Conservation (phyloP, 2,797 vertebrate species). For the Cirrhinus molitorella region DNA sequence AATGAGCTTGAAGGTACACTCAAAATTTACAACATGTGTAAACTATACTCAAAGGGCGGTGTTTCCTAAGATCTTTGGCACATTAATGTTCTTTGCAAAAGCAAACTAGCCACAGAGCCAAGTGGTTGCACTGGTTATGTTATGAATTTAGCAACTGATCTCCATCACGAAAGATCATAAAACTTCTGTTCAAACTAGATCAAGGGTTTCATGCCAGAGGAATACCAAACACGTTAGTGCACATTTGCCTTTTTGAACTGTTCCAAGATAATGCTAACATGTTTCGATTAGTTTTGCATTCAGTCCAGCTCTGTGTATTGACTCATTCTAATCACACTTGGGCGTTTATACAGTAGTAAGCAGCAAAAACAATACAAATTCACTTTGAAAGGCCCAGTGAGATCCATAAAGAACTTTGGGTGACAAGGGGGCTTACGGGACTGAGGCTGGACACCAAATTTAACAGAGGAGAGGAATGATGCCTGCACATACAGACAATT, state of each 20-base stretch:
- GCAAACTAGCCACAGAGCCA: conserved; percentile 10
- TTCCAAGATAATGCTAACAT: neutral
- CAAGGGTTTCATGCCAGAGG: conserved; percentile 1
- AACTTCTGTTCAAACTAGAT: conserved; percentile 37
- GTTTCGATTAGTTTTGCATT: conserved; percentile 20
- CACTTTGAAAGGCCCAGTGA: neutral
- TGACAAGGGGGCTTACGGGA: conserved; percentile 17
- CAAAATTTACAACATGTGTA: conserved; percentile 32
- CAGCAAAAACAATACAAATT: neutral
- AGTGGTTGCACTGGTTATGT: neutral
- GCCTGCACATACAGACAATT: neutral
- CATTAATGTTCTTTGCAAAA: conserved; percentile 6
- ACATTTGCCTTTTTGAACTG: conserved; percentile 11
- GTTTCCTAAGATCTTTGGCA: conserved; percentile 33
- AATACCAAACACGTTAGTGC: conserved; percentile 11
- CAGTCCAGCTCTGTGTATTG: neutral
- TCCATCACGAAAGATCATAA: conserved; percentile 15
- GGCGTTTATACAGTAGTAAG: neutral
- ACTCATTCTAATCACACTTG: conserved; percentile 1
- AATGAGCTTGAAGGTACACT: conserved; percentile 37
- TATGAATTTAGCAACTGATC: conserved; percentile 29
- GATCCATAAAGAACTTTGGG: conserved; percentile 20
- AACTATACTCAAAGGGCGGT: conserved; percentile 13
- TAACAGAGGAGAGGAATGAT: neutral
- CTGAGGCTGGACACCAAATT: conserved; percentile 19